These are phyloP conservation scores for Heterocephalus glaber DNA, from an alignment of 2,113 vertebrate genomes.

Conservation along the genomic window DNA sequence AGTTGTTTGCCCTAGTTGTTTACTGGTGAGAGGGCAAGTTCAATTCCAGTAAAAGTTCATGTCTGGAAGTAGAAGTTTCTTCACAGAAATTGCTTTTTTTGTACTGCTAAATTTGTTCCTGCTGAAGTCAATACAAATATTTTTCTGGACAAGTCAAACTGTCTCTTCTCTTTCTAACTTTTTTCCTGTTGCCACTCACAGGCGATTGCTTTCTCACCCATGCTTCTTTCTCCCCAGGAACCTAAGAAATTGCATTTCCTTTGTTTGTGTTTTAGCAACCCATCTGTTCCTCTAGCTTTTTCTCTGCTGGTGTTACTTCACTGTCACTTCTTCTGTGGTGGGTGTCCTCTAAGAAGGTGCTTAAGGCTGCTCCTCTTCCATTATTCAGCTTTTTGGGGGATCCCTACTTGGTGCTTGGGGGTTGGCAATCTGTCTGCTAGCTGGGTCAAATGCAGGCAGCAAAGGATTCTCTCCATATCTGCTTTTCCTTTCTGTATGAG, in stretches of 20 bases:
- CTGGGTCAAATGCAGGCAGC: background rate
- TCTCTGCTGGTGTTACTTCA: background rate
- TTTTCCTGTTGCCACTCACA: background rate
- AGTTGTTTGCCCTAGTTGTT: background rate
- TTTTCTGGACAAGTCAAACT: conserved; percentile 23
- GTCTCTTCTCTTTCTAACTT: background rate
- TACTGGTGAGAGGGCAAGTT: background rate
- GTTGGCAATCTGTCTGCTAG: background rate
- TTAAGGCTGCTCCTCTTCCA: background rate
- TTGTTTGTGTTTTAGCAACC: conserved; percentile 26
- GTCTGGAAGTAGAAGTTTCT: conserved; percentile 16
- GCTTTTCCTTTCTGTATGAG: conserved; percentile 2
- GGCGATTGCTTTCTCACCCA: conserved; percentile 25
- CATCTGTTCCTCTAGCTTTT: conserved; percentile 10
- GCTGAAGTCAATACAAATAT: conserved; percentile 5
- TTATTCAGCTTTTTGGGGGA: background rate
- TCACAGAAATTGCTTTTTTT: background rate
- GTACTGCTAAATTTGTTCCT: background rate
- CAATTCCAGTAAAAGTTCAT: background rate
- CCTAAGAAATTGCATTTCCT: conserved; percentile 12
- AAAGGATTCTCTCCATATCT: background rate
- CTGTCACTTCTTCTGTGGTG: background rate
- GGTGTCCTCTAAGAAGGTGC: background rate
- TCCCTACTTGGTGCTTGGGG: background rate
- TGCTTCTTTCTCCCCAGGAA: background rate